Conservation (phyloP, 2,888 invertebrate species). For the Eristalinus sepulchralis region DNA sequence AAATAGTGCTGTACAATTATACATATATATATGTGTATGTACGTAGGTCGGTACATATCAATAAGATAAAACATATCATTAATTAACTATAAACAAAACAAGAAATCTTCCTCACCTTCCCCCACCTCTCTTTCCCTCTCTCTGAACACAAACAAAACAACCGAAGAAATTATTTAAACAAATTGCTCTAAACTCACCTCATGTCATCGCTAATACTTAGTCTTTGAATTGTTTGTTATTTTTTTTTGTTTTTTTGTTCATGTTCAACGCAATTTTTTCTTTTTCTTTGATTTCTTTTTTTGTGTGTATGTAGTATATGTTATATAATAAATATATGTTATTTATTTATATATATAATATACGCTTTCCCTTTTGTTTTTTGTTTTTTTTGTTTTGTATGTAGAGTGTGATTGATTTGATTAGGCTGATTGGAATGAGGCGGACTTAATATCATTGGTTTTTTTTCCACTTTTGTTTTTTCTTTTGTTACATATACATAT, state of each 20-base stretch:
- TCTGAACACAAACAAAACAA: background rate
- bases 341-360: constrained; percentile 29
- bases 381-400: constrained; percentile 49
- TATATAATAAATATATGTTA: constrained; percentile 68
- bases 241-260: too few relatives aligned
- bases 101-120: constrained; percentile 14
- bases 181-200: background rate
- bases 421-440: constrained; percentile 70
- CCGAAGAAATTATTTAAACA: background rate
- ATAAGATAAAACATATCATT: constrained; percentile 37
- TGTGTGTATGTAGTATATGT: constrained; percentile 49
- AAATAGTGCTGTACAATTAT: constrained; percentile 70
- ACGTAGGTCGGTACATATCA: constrained; percentile 29
- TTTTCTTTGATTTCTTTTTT: background rate
- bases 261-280: constrained; percentile 26
- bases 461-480: constrained; percentile 14
- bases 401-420: constrained; percentile 62
- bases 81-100: constrained; percentile 50
- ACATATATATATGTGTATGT: constrained; percentile 19
- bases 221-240: constrained; percentile 56
- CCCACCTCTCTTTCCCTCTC: background rate
- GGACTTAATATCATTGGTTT: constrained; percentile 64
- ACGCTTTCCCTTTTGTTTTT: constrained; percentile 1
- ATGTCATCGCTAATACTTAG: constrained; percentile 45
- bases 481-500: constrained; percentile 3